Evolutionary conservation across 2,797 vertebrate species (phyloP).

Genomic region (Psittacula echo): DNA sequence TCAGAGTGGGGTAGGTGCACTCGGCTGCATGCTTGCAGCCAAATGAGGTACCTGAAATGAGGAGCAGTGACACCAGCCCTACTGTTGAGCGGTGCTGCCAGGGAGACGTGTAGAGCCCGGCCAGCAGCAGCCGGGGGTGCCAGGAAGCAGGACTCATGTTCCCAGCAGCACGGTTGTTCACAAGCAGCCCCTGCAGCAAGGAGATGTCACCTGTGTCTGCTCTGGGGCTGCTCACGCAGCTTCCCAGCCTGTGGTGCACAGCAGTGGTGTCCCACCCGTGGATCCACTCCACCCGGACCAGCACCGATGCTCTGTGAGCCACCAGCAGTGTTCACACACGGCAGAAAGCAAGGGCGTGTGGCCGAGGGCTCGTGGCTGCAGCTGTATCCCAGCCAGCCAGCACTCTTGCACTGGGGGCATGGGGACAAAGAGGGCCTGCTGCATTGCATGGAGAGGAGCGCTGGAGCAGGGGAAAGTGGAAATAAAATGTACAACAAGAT

Average conservation of each 20-base stretch:
- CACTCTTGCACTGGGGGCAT: background rate
- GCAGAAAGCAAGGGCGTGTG: background rate
- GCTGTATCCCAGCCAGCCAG: background rate
- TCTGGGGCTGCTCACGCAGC: background rate
- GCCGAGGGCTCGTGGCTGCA: background rate
- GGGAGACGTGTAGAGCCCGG: fast-evolving
- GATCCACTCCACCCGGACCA: background rate
- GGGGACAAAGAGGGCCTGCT: background rate
- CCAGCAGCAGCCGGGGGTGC: background rate
- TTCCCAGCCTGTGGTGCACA: background rate
- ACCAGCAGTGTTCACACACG: background rate
- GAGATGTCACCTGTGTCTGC: background rate
- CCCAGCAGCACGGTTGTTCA: fast-evolving
- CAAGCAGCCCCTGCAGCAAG: background rate
- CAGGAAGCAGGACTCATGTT: background rate
- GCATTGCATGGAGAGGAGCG: background rate
- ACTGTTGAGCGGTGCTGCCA: fast-evolving
- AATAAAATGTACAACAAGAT: background rate
- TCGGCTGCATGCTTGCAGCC: background rate
- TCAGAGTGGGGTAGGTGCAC: background rate
- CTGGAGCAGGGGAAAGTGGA: background rate
- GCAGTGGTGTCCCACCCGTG: background rate
- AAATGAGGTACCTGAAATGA: fast-evolving
- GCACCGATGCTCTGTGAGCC: background rate
- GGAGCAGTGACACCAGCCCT: background rate